Evolutionary conservation across 2,888 invertebrate species (phyloP).

Genomic region (Clivina fossor): DNA sequence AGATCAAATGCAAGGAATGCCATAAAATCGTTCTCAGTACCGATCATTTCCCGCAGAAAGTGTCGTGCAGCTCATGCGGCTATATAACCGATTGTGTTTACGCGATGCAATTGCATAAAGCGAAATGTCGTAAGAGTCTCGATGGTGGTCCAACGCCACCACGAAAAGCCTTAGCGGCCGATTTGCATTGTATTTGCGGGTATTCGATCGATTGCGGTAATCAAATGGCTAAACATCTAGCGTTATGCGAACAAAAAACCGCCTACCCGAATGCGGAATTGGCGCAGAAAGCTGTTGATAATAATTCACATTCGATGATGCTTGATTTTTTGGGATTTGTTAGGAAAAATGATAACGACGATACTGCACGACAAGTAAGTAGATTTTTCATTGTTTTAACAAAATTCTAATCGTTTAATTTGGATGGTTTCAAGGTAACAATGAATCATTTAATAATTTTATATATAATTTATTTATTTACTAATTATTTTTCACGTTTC

Average conservation of each 20-base stretch:
- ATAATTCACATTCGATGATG: constrained; percentile 57
- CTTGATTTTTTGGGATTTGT: constrained; percentile 62
- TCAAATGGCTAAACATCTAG: constrained; percentile 69
- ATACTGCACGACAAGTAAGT: no score
- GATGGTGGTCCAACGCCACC: constrained; percentile 48
- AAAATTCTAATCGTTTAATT: no score
- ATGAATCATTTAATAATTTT: no score
- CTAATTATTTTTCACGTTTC: no score
- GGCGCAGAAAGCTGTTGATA: constrained; percentile 63
- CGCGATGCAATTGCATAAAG: constrained; percentile 73
- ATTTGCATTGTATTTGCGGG: constrained; percentile 81
- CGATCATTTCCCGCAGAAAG: constrained; percentile 1
- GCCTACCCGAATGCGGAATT: constrained; percentile 69
- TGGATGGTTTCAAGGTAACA: no score
- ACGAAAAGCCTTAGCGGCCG: constrained; percentile 60
- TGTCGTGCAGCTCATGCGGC: constrained; percentile 58
- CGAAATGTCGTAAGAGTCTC: constrained; percentile 55
- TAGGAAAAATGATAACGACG: constrained; percentile 58
- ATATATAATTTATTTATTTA: no score
- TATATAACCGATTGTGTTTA: constrained; percentile 82
- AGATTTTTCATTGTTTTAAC: no score
- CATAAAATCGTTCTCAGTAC: neutral
- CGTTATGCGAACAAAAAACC: constrained; percentile 70
- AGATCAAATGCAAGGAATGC: no score
- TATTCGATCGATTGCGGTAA: constrained; percentile 54